Conservation (phyloP, 2,113 vertebrate genomes). For the Nettapus auritus region DNA sequence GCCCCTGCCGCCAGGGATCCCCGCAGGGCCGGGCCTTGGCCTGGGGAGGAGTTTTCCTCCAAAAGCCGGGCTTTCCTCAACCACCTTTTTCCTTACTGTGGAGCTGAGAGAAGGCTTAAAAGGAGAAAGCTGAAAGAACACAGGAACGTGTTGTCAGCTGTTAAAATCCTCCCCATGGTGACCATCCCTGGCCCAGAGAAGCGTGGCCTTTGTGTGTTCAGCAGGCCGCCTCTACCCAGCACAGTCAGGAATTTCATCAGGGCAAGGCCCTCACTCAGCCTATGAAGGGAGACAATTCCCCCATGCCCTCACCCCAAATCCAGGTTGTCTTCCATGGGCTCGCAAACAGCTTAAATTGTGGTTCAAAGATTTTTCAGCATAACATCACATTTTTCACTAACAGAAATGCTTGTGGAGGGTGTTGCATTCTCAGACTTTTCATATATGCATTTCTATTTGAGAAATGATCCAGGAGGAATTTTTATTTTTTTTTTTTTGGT, state of each 20-base stretch:
- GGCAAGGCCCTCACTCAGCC: accelerated
- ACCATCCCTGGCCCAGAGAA: not conserved
- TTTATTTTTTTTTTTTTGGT: not conserved
- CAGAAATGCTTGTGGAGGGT: accelerated
- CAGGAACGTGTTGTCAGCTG: not conserved
- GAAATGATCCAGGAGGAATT: not conserved
- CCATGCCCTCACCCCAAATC: not conserved
- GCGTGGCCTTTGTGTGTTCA: not conserved
- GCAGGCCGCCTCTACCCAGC: not conserved
- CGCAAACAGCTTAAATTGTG: not conserved
- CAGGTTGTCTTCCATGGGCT: not conserved
- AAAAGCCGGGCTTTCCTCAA: not conserved
- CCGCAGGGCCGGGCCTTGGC: too few relatives aligned
- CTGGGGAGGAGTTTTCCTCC: too few relatives aligned
- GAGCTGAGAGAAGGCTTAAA: not conserved
- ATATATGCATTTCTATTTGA: accelerated
- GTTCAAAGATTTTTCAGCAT: not conserved
- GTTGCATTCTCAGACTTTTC: not conserved
- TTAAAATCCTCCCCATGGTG: not conserved
- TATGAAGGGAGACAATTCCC: not conserved
- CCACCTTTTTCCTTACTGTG: too few relatives aligned
- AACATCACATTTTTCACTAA: accelerated
- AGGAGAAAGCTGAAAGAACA: not conserved
- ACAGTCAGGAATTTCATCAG: not conserved
- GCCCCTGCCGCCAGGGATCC: too few relatives aligned